These are phyloP conservation scores for Pangasius djambal DNA, from an alignment of 2,797 vertebrate genomes.

Conservation along the genomic window DNA sequence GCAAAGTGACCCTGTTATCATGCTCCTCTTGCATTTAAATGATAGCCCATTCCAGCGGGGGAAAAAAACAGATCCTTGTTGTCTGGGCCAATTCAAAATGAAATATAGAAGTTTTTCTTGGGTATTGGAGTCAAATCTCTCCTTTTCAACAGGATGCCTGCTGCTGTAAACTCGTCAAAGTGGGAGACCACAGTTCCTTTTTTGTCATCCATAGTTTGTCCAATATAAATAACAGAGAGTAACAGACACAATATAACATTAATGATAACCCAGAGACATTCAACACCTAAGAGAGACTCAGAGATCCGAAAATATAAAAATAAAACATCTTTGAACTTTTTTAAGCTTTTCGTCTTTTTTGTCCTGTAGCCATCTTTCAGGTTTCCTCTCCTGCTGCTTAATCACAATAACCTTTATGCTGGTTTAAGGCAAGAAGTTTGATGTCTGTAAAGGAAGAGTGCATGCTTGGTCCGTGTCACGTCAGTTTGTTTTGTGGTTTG, in stretches of 20 bases:
- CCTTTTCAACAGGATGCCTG: slow-evolving; percentile 61
- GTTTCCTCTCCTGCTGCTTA: slow-evolving; percentile 64
- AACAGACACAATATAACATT: slow-evolving; percentile 73
- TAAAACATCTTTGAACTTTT: slow-evolving; percentile 80
- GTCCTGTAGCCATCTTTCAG: slow-evolving; percentile 58
- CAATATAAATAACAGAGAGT: slow-evolving; percentile 80
- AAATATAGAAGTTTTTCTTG: slow-evolving; percentile 67
- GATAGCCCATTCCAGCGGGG: slow-evolving; percentile 74
- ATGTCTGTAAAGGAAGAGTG: slow-evolving; percentile 55
- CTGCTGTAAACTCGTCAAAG: slow-evolving; percentile 69
- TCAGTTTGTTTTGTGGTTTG: slow-evolving; percentile 76
- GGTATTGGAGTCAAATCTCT: slow-evolving; percentile 37
- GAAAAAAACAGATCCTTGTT: slow-evolving; percentile 70
- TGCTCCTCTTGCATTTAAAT: slow-evolving; percentile 71
- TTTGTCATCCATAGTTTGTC: slow-evolving; percentile 75
- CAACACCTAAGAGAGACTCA: slow-evolving; percentile 73
- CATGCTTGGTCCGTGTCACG: slow-evolving; percentile 10
- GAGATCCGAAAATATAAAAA: slow-evolving; percentile 82
- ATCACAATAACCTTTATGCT: slow-evolving; percentile 59
- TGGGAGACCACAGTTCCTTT: slow-evolving; percentile 67
- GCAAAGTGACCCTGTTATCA: slow-evolving; percentile 68
- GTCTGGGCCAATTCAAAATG: slow-evolving; percentile 72
- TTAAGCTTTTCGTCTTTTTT: slow-evolving; percentile 55
- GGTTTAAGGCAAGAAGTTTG: slow-evolving; percentile 67
- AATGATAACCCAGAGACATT: slow-evolving; percentile 74